Base-by-base conservation (phyloP, 2,797 vertebrate species). In the Notolepis coatsorum region DNA sequence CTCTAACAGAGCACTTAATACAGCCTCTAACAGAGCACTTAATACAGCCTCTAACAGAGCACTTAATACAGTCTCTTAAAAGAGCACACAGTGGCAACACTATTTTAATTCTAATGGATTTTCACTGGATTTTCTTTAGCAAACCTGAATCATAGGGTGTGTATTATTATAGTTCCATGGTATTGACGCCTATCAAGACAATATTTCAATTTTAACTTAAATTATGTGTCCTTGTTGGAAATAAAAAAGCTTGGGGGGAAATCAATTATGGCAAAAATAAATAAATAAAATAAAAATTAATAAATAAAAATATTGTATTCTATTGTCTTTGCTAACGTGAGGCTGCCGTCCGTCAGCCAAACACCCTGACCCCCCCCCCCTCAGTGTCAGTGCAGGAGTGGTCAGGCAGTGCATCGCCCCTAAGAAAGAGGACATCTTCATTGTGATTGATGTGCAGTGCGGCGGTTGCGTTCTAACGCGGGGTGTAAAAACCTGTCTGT, bases 391-490 rank as follows among this genome's bases (percentile, higher is more conserved):
- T 30, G 15, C 37, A 53, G 64, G 53, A 70, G 56, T 28, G 63
- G 53, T 52, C 45, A 30, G 7, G 51, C 68, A 50, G 64, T 41
- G 59, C 64, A 30, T 59, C 65, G 70, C 68, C 18, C 15, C 71
- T 68, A 63, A 57, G 71, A 59, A 56, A 57, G 71, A 59, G 54
- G 69, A 60, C 61, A 6, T 6, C 68, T 88, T 94, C 91, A 92
- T 92, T 87, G 90, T 94, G 93, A 95, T 94, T 94, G 92, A 94
- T 94, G 89, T 91, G 89, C 17, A 84, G 91, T 91, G 92, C 90
- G 91, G 86, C 87, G 90, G 86, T 88, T 67, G 45, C 25, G 90
- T 75, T 92, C 88, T 90, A 92, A 93, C 91, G 84, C 76, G 84
- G 84, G n/a, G 90, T 91, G 91, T 87, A 82, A 94, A 94, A 89